These are phyloP conservation scores for Ceuthmochares aereus DNA, from an alignment of 2,113 vertebrate species.

Conservation along the genomic window DNA sequence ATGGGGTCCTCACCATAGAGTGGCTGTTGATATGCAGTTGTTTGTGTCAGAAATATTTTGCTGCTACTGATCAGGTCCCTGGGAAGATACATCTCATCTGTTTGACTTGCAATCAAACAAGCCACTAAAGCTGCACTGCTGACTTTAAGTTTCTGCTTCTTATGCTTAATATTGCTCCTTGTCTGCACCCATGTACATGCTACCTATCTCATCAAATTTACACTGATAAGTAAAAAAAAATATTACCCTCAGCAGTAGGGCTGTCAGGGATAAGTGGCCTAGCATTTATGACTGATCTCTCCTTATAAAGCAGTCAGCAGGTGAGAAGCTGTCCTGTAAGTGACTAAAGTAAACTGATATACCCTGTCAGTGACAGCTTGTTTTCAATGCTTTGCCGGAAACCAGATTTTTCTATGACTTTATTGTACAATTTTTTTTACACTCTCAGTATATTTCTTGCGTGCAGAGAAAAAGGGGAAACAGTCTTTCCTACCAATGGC, in stretches of 20 bases:
- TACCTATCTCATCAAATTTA: background rate
- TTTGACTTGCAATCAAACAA: background rate
- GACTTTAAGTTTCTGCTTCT: background rate
- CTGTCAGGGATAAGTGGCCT: background rate
- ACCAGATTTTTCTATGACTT: background rate
- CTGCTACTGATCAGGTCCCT: background rate
- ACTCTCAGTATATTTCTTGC: background rate
- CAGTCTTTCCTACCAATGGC: fast-evolving
- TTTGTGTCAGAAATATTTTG: background rate
- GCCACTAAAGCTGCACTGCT: background rate
- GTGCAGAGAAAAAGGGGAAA: background rate
- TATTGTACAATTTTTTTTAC: background rate
- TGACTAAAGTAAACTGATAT: background rate
- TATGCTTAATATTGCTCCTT: background rate
- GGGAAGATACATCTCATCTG: background rate
- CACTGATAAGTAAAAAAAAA: background rate
- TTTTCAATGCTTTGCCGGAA: background rate
- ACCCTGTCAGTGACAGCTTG: background rate
- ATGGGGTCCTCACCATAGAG: background rate
- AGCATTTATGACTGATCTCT: background rate
- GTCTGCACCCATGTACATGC: background rate
- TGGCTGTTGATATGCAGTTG: background rate
- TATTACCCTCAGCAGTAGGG: background rate
- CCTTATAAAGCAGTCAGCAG: background rate
- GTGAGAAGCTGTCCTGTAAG: background rate